Evolutionary conservation across 1,140 invertebrate species (phyloP), one percentile per base, ranked within the genome.

Genomic region (Bombus superbus): DNA sequence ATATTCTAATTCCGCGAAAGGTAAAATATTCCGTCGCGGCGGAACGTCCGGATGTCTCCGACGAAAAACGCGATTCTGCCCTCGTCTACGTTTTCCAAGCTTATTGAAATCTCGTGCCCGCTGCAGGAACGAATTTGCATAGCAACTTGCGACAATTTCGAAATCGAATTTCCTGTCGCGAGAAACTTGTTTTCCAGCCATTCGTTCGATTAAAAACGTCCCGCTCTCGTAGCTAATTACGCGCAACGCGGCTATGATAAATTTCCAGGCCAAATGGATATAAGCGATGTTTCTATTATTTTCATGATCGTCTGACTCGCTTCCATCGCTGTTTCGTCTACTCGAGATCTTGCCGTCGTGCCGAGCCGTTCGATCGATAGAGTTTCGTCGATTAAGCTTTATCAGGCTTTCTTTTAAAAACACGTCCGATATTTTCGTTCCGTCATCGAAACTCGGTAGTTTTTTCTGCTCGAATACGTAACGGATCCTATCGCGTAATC

Each of bases 351-450:
- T 42, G 3, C 15, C 0, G 3, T 9, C 15, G 25, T 22, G 32
- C 4, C 2, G 5, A 25, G 22, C 22, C 79, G 47, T 2, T 71
- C 35, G 28, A 40, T 72, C n/a, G 44, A 28, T 13, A 38, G 22
- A 35, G 42, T 81, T 72, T 72, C 79, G 9, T 32, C 35, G 35
- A 81, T 81, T 59, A 69, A 72, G 53, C 71, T 81, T 72, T 28
- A 59, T 81, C 68, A 44, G 40, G 28, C 28, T 38, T 28, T n/a
- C 28, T 38, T 35, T 28, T 42, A 22, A 40, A 81, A 69, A 72
- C 68, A 81, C 66, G n/a, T 6, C 8, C 25, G 25, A n/a, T 47
- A 80, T 68, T 69, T 47, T 38, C 18, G 40, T 53, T 80, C 47
- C 25, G 66, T 22, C 32, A 38, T 42, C 64, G 44, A 44, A 25